Conservation (phyloP, 2,888 invertebrate genomes). For the Steinernema carpocapsae region DNA sequence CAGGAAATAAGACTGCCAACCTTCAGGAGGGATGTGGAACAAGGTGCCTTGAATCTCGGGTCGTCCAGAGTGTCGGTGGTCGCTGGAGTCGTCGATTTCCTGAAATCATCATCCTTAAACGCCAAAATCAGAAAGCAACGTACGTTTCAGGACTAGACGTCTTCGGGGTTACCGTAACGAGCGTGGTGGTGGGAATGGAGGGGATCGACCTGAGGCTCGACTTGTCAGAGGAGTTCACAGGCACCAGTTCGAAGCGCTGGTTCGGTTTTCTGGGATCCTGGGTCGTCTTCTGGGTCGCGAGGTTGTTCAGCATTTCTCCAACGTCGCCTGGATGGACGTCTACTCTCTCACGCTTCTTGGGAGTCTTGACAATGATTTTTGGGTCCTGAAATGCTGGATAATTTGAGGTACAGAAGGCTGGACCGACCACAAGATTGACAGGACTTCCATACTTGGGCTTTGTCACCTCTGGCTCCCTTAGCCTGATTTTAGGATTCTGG, state of each 20-base stretch:
- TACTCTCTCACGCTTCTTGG: neutral
- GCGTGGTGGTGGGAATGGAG: neutral
- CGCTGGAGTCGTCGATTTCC: neutral
- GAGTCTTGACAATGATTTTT: no score
- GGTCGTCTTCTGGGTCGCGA: neutral
- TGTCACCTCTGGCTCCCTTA: no score
- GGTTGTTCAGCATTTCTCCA: neutral
- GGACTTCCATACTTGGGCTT: no score
- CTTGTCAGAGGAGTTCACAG: neutral
- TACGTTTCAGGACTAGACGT: neutral
- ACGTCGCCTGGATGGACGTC: neutral
- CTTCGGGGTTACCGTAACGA: neutral
- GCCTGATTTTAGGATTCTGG: no score
- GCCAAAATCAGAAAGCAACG: neutral
- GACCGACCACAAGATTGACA: no score
- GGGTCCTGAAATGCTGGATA: no score
- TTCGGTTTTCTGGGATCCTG: neutral
- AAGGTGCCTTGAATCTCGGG: neutral
- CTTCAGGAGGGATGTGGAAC: slow-evolving; percentile 9
- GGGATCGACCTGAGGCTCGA: neutral
- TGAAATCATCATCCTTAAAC: neutral
- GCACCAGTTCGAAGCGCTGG: neutral
- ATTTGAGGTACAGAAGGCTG: no score
- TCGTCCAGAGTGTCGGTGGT: neutral
- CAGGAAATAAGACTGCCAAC: neutral